These are phyloP conservation scores for Thaleichthys pacificus DNA, from an alignment of 2,797 vertebrate genomes.

Conservation along the genomic window DNA sequence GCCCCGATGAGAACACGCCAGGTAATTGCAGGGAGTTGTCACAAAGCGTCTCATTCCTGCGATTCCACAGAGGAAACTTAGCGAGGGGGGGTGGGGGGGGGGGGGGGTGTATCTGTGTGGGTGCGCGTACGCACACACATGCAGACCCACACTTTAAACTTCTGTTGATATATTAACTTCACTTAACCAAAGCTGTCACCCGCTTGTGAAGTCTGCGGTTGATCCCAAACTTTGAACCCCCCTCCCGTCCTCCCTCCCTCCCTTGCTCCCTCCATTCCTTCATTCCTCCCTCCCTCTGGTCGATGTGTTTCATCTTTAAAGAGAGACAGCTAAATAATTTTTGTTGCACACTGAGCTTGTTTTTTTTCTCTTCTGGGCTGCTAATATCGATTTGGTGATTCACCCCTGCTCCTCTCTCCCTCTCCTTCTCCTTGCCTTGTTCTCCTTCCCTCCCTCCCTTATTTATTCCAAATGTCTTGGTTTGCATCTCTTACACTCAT, in stretches of 20 bases:
- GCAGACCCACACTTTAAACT: slow-evolving; percentile 1
- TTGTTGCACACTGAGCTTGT: slow-evolving; percentile 28
- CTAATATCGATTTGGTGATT: slow-evolving; percentile 44
- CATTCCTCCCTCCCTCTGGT: slow-evolving; percentile 13
- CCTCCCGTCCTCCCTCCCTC: background rate
- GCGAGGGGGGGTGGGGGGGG: too few species aligned
- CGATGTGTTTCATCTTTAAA: slow-evolving; percentile 26
- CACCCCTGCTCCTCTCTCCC: background rate
- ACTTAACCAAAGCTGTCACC: background rate
- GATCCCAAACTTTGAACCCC: slow-evolving; percentile 26
- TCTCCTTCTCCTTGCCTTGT: background rate
- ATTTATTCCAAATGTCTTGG: background rate
- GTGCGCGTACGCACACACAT: slow-evolving; percentile 22
- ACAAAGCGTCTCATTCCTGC: background rate
- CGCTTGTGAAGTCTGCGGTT: slow-evolving; percentile 26
- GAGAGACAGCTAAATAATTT: slow-evolving; percentile 23
- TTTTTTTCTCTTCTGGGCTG: slow-evolving; percentile 23
- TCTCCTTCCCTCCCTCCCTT: background rate
- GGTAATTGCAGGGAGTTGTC: background rate
- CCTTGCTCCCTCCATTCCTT: slow-evolving; percentile 7
- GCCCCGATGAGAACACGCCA: background rate
- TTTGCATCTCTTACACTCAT: background rate
- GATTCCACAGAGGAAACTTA: background rate
- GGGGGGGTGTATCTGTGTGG: background rate
- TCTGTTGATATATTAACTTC: slow-evolving; percentile 48